Percentiles rank a stretch among this genome's conserved stretches.
These are phyloP conservation scores for Drosophila insularis DNA, from an alignment of 1,140 invertebrate species.

Conservation along the genomic window DNA sequence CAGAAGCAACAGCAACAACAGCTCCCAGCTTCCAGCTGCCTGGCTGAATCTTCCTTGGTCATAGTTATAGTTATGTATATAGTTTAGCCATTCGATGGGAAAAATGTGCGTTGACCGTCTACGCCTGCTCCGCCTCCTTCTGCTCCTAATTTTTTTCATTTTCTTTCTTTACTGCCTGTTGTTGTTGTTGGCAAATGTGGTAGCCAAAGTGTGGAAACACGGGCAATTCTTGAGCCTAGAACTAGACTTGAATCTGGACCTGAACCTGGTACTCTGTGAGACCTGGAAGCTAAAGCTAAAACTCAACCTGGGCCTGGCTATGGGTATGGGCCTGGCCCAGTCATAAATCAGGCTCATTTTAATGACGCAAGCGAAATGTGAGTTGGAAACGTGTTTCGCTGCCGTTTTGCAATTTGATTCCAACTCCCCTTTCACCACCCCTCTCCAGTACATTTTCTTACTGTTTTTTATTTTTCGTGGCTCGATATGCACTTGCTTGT, in stretches of 20 bases:
- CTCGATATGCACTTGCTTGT: constrained; percentile 42
- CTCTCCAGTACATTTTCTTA: background rate
- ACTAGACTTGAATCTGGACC: background rate
- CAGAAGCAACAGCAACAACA: constrained; percentile 44
- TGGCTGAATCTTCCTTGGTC: constrained; percentile 55
- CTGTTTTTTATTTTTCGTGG: too few relatives aligned
- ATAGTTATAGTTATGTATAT: constrained; percentile 61
- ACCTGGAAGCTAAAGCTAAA: constrained; percentile 14
- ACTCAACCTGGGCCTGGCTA: constrained; percentile 21
- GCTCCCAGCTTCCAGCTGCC: constrained; percentile 19
- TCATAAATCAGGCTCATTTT: constrained; percentile 80
- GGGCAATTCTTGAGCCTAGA: constrained; percentile 48
- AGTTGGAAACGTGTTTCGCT: constrained; percentile 75
- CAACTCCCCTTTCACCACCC: background rate
- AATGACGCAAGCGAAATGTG: constrained; percentile 76
- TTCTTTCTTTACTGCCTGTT: constrained; percentile 15
- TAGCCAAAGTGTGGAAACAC: constrained; percentile 78
- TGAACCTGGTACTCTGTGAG: constrained; percentile 15
- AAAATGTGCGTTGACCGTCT: constrained; percentile 56
- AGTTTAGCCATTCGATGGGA: constrained; percentile 61
- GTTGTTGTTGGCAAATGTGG: constrained; percentile 29
- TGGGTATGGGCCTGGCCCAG: constrained; percentile 35
- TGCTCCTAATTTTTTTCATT: constrained; percentile 3
- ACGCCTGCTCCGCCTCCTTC: background rate
- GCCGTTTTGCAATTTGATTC: constrained; percentile 62